A percentile compares a stretch with the other conserved stretches of the same genome.
These are phyloP conservation scores for Mohoua ochrocephala DNA, from an alignment of 2,113 vertebrate species.

Conservation along the genomic window DNA sequence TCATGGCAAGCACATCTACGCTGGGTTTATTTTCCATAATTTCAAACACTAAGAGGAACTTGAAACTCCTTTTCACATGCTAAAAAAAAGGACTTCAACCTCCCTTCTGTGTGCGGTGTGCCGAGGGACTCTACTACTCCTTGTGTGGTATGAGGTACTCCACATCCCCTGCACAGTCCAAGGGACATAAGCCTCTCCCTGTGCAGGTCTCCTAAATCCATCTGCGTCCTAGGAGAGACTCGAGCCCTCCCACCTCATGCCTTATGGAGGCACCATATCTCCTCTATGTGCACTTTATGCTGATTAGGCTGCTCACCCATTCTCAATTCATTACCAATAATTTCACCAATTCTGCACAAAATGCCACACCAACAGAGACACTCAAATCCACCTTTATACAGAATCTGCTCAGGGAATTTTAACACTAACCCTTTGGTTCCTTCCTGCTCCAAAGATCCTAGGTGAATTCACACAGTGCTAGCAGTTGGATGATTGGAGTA, in stretches of 20 bases:
- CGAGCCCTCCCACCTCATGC: neutral
- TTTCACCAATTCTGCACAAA: neutral
- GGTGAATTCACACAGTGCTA: neutral
- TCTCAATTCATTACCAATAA: neutral
- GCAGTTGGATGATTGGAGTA: neutral
- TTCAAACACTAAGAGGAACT: neutral
- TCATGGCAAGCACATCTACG: neutral
- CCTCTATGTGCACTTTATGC: neutral
- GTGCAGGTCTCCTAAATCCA: neutral
- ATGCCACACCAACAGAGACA: neutral
- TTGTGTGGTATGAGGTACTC: neutral
- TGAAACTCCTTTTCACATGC: neutral
- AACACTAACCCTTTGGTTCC: neutral
- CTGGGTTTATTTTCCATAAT: neutral
- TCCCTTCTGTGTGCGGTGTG: neutral
- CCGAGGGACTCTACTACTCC: neutral
- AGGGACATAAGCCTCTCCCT: neutral
- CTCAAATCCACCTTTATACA: neutral
- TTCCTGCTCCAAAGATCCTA: neutral
- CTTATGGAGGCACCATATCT: neutral
- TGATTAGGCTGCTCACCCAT: neutral
- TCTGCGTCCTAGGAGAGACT: neutral
- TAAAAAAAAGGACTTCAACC: neutral
- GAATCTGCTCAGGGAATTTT: neutral
- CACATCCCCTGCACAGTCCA: neutral